Base-by-base conservation (phyloP, 1,140 invertebrate genomes). In the Hetaerina americana region DNA sequence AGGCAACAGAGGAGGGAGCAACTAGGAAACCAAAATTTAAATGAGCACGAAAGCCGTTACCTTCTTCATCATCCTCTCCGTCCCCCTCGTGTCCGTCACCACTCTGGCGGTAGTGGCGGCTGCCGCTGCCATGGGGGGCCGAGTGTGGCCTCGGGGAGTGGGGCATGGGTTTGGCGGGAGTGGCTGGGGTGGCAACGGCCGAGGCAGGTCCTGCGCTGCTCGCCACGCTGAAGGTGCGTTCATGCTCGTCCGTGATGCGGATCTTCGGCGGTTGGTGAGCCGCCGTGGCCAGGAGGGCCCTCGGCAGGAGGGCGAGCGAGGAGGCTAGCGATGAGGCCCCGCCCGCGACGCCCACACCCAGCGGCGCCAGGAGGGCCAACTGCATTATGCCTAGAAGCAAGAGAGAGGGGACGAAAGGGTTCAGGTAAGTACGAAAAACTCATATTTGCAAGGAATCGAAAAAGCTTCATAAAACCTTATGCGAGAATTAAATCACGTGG, bases 361-460 rank as follows among this genome's bases (percentile, higher is more conserved):
- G 85, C 31, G 85, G 85, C 25, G 85, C 84, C 74, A 86, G 78
- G 77, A 85, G 82, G 24, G 84, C 83, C 67, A 86, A 77, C 77
- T 86, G 84, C 81, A 86, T 84, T 73, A 86, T 85, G 72, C 85
- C 84, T 86, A 76, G 5, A 40, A 57, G 40, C 15, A 57, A n/a
- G 40, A 57, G 18, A 6, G 31, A 40, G 6, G 6, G 31, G 31
- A 40, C 31, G n/a, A n/a, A n/a, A n/a, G n/a, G n/a, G n/a, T n/a
- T n/a, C n/a, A n/a, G n/a, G n/a, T n/a, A n/a, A n/a, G n/a, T n/a
- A n/a, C n/a, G n/a, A n/a, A n/a, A n/a, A n/a, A n/a, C n/a, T n/a
- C n/a, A n/a, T n/a, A n/a, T n/a, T n/a, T n/a, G n/a, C n/a, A n/a
- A n/a, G n/a, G n/a, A n/a, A n/a, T n/a, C n/a, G n/a, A n/a, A n/a